Conservation (phyloP, 2,113 vertebrate genomes). For the Glareola pratincola region DNA sequence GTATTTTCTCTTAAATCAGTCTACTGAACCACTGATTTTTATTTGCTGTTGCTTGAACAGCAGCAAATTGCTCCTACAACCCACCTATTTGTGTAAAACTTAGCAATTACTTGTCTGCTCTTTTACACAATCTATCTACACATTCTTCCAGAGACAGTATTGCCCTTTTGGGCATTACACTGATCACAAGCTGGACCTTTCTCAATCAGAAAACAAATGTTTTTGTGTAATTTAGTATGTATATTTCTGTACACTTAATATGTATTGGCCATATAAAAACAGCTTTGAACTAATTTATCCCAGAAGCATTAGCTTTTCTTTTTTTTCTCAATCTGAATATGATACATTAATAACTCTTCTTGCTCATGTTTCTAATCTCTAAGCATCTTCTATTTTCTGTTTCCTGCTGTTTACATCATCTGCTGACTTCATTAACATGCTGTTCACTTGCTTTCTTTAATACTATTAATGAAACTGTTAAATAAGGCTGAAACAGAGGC, state of each 20-base stretch:
- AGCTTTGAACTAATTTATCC: neutral
- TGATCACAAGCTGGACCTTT: neutral
- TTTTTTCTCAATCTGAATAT: neutral
- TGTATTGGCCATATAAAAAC: neutral
- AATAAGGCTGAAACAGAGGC: slow-evolving; percentile 36
- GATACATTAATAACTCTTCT: neutral
- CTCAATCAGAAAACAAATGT: neutral
- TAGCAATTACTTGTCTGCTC: neutral
- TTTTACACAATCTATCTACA: neutral
- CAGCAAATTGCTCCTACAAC: neutral
- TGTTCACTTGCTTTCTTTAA: slow-evolving; percentile 50
- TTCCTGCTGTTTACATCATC: slow-evolving; percentile 62
- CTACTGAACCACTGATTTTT: neutral
- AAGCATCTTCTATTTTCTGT: slow-evolving; percentile 27
- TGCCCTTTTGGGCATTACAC: neutral
- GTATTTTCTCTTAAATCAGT: neutral
- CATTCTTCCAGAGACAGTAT: neutral
- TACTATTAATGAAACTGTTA: slow-evolving; percentile 56
- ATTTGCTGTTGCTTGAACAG: neutral
- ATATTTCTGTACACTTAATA: neutral
- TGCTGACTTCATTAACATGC: slow-evolving; percentile 59
- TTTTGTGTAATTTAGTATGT: neutral
- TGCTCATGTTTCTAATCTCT: slow-evolving; percentile 21
- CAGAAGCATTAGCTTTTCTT: neutral
- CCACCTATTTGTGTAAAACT: neutral